Evolutionary conservation across 2,888 invertebrate species (phyloP), one percentile per base, ranked within the genome.

Genomic region (Myopa tessellatipennis): DNA sequence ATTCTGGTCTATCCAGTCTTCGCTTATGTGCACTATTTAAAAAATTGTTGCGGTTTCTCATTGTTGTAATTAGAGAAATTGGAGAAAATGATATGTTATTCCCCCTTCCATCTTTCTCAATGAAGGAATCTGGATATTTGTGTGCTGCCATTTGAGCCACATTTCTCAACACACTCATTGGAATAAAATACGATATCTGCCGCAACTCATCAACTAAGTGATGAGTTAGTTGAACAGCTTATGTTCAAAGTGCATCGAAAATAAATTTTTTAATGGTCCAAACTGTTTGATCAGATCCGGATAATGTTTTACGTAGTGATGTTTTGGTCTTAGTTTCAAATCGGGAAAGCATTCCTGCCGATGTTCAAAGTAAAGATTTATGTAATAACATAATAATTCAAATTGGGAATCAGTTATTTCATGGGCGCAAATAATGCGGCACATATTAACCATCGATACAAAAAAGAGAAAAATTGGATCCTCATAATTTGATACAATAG

Each of bases 221-320:
- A 40, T 77, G n/a, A n/a, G n/a, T n/a, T n/a, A n/a, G n/a, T n/a
- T n/a, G n/a, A n/a, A n/a, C n/a, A n/a, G 77, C 55, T 77, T 77
- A 40, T 77, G 74, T 60, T 77, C 77, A 74, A 74, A 77, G 63
- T 74, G 40, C 67, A 77, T n/a, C 6, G 74, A 68, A 72, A 60
- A 77, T 12, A 74, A 69, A 68, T 70, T 70, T 26, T 70, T 74
- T 70, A 80, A 67, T 34, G 80, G 77, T 38, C 80, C 80, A 75
- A 79, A 77, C 68, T 80, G 60, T 55, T 75, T 77, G 58, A 77
- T 77, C 18, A 79, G 63, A n/a, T 67, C 45, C 55, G 80, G 78
- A 77, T 80, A 80, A 55, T 80, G 78, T 38, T 40, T 18, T 14
- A 78, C 60, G 36, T 76, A 79, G 69, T 80, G 79, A 74, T 74